Percentiles rank a stretch among this genome's conserved stretches.
Evolutionary conservation across 2,888 invertebrate genomes (phyloP).

Genomic region (Corbicula japonica): DNA sequence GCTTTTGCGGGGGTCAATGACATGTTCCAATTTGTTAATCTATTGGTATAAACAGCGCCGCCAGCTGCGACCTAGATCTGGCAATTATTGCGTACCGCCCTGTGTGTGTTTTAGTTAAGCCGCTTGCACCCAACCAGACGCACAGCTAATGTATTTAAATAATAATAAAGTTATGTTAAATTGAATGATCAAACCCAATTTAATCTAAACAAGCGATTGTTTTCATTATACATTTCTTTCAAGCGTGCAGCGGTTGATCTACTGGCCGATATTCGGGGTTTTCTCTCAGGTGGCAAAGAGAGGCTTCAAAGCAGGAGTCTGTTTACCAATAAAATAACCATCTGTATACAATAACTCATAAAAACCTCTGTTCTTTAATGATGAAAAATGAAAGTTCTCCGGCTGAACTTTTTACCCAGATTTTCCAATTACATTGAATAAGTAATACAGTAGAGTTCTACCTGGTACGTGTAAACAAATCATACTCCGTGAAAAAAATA

Average conservation of each 20-base stretch:
- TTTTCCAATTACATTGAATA: background rate
- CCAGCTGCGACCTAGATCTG: no score
- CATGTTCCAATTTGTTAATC: no score
- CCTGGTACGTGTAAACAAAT: background rate
- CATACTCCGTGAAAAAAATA: background rate
- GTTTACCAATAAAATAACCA: constrained; percentile 3
- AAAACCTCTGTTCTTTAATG: constrained; percentile 3
- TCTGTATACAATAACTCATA: constrained; percentile 15
- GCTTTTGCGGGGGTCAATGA: no score
- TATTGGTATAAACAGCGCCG: no score
- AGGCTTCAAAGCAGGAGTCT: background rate
- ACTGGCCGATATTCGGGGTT: constrained; percentile 1
- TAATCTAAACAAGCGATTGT: no score
- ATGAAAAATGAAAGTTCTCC: background rate
- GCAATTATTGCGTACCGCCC: no score
- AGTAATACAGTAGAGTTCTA: background rate
- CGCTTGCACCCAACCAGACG: no score
- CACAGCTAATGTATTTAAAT: constrained; percentile 1
- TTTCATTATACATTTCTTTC: background rate
- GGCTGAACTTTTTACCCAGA: background rate
- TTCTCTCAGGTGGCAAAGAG: background rate
- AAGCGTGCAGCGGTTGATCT: background rate
- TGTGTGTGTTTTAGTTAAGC: no score
- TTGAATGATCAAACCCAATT: no score
- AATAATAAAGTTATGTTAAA: background rate